A percentile compares a stretch with the other conserved stretches of the same genome.
Conservation (phyloP, 2,113 vertebrate genomes). For the Calcarius ornatus region DNA sequence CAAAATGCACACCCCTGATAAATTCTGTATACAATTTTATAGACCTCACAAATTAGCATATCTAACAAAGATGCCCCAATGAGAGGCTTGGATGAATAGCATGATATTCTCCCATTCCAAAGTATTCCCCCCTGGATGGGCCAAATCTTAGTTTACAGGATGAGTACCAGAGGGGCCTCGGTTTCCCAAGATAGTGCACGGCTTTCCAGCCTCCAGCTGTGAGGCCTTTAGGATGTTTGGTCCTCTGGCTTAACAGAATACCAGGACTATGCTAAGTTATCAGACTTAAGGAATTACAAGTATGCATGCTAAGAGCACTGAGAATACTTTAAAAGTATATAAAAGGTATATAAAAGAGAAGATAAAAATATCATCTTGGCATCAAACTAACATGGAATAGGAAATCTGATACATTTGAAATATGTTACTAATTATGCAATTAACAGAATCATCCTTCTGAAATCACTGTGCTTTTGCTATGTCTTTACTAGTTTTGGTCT, state of each 20-base stretch:
- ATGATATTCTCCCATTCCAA: not conserved
- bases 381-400: not conserved
- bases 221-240: not conserved
- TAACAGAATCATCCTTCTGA: not conserved
- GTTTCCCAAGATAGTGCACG: not conserved
- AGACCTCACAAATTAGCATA: not conserved
- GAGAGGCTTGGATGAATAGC: not conserved
- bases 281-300: not conserved
- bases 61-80: not conserved
- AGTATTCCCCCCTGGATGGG: not conserved
- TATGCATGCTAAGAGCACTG: not conserved
- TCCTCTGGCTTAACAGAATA: not conserved
- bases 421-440: not conserved
- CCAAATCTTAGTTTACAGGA: too few species aligned
- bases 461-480: not conserved
- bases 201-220: not conserved
- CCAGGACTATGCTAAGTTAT: not conserved
- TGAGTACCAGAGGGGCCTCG: not conserved
- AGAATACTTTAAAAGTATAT: not conserved
- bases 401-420: not conserved
- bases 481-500: not conserved
- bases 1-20: not conserved
- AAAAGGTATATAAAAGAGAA: not conserved
- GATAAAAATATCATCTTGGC: not conserved
- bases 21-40: accelerated